Percentiles rank a stretch among this genome's conserved stretches.
Evolutionary conservation across 2,888 invertebrate genomes (phyloP).

Genomic region (Cistogaster globosa): DNA sequence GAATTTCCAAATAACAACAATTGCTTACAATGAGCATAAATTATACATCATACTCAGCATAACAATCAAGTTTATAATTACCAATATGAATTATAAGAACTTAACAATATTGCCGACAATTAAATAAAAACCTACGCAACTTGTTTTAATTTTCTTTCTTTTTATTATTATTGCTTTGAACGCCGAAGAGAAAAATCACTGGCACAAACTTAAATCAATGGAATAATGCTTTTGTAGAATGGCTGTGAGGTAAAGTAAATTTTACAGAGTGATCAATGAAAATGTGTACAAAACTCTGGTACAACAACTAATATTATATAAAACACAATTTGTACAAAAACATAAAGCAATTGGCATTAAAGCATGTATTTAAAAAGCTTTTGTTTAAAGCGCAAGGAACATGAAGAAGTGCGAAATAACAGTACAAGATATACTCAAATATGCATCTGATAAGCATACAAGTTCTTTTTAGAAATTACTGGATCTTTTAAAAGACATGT

Average conservation of each 20-base stretch:
- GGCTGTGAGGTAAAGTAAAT: slow-evolving; percentile 24
- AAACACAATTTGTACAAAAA: too few species aligned
- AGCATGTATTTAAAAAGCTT: too few species aligned
- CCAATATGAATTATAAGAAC: slow-evolving; percentile 70
- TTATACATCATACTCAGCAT: slow-evolving; percentile 39
- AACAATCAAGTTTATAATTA: slow-evolving; percentile 66
- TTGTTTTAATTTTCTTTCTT: slow-evolving; percentile 56
- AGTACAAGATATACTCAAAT: too few species aligned
- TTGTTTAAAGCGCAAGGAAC: too few species aligned
- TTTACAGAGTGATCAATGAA: neutral
- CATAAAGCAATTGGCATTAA: too few species aligned
- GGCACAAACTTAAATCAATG: slow-evolving; percentile 44
- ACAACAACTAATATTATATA: neutral
- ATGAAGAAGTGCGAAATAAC: too few species aligned
- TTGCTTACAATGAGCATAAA: slow-evolving; percentile 33
- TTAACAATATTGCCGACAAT: slow-evolving; percentile 72
- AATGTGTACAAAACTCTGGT: neutral
- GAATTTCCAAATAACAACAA: slow-evolving; percentile 52
- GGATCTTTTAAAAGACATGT: too few species aligned
- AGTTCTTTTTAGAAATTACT: too few species aligned
- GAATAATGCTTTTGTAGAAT: slow-evolving; percentile 36
- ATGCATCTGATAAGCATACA: too few species aligned
- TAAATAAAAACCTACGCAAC: slow-evolving; percentile 75
- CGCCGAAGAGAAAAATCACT: slow-evolving; percentile 2
- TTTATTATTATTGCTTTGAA: slow-evolving; percentile 13